phyloP scores from a whole-genome alignment of 2,888 invertebrate species.

The Tubulanus polymorphus region DNA sequence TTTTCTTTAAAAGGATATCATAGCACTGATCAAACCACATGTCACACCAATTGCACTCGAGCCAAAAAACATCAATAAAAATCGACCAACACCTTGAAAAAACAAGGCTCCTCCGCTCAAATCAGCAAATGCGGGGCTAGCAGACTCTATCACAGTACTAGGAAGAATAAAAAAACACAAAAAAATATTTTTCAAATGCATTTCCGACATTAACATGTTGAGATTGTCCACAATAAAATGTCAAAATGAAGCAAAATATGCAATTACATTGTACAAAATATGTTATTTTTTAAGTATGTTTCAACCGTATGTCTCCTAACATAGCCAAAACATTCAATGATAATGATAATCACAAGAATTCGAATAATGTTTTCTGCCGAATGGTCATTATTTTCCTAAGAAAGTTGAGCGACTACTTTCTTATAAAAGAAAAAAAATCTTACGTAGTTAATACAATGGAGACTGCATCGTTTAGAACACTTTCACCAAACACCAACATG shows the following conservation, averaged over 20 bases:
- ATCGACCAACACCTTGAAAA: constrained; percentile 77
- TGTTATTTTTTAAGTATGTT: too few species aligned
- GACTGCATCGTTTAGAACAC: constrained; percentile 96
- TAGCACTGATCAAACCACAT: constrained; percentile 77
- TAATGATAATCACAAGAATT: too few species aligned
- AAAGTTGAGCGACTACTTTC: background rate
- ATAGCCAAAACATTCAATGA: too few species aligned
- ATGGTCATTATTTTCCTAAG: too few species aligned
- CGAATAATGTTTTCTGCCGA: too few species aligned
- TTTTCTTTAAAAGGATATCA: constrained; percentile 42
- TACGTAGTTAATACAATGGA: constrained; percentile 92
- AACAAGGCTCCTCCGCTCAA: constrained; percentile 63
- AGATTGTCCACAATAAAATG: too few species aligned
- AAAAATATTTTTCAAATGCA: too few species aligned
- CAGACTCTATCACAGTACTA: constrained; percentile 48
- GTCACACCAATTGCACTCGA: constrained; percentile 94
- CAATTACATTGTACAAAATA: too few species aligned
- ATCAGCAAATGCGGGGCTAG: constrained; percentile 53
- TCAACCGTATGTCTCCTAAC: too few species aligned
- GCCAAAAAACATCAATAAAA: constrained; percentile 97
- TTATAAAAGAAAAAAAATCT: constrained; percentile 31
- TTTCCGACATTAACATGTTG: constrained; percentile 2
- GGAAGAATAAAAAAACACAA: constrained; percentile 16
- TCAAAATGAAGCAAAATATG: too few species aligned
- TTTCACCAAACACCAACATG: constrained; percentile 98